Conservation (phyloP, 37 sponge, comb jelly and placozoan species). For the Hormiphora californensis region DNA sequence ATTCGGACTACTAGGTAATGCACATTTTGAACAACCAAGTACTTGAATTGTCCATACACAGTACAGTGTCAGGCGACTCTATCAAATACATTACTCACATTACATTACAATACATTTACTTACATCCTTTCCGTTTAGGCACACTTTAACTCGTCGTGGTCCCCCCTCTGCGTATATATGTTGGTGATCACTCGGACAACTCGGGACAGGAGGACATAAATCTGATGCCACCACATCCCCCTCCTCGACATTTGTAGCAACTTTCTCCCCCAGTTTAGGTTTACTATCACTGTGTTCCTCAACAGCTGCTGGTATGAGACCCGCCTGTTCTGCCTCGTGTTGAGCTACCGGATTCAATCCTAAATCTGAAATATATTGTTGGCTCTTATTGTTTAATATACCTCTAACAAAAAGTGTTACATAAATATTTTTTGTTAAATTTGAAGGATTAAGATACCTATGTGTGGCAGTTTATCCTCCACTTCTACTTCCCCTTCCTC, state of each 20-base stretch:
- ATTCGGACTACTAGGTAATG: too few species aligned
- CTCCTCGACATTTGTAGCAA: background rate
- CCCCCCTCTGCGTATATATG: conserved; percentile 46
- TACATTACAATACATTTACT: background rate
- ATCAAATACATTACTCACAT: background rate
- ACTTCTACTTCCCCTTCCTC: background rate
- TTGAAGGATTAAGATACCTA: background rate
- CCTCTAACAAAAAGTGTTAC: background rate
- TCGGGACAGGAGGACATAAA: background rate
- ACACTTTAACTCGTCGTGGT: background rate
- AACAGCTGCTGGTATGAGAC: background rate
- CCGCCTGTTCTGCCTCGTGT: background rate
- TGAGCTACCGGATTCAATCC: conserved; percentile 45
- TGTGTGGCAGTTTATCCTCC: background rate
- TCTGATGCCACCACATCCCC: background rate
- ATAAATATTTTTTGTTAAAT: background rate
- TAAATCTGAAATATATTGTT: background rate
- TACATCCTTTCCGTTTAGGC: conserved; percentile 44
- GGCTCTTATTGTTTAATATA: background rate
- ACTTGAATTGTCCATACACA: too few species aligned
- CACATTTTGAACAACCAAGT: too few species aligned
- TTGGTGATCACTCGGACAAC: background rate
- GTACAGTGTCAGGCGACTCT: too few species aligned
- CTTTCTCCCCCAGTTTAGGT: background rate
- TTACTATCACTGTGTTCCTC: background rate